These are phyloP conservation scores for Andrena praecox DNA, from an alignment of 2,888 invertebrate genomes.

Conservation along the genomic window DNA sequence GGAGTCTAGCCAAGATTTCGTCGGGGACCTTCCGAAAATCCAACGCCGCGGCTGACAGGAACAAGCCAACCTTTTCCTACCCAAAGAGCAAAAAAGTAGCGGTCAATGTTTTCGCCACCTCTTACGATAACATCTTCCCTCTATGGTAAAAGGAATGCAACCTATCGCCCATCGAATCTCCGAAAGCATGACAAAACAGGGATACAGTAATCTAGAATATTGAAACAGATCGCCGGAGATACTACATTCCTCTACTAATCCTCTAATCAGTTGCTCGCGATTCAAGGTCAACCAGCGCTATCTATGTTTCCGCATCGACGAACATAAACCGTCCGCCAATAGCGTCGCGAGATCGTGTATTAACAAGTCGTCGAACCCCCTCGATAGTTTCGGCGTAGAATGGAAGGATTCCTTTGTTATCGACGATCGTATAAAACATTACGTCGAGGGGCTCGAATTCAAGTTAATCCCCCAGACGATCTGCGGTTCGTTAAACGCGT, in stretches of 20 bases:
- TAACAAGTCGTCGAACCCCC: too few relatives aligned
- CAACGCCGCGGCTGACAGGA: too few relatives aligned
- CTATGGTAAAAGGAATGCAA: neutral
- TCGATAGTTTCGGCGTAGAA: neutral
- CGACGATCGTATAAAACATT: neutral
- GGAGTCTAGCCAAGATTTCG: constrained; percentile 7
- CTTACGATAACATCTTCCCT: too few relatives aligned
- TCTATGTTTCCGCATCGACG: too few relatives aligned
- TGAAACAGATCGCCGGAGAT: too few relatives aligned
- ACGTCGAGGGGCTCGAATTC: neutral
- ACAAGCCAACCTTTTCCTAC: neutral
- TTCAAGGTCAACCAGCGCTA: too few relatives aligned
- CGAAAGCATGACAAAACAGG: neutral
- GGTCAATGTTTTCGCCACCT: neutral
- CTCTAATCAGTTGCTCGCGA: too few relatives aligned
- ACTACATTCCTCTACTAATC: too few relatives aligned
- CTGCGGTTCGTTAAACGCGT: neutral
- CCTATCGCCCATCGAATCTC: neutral
- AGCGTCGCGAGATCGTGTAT: too few relatives aligned
- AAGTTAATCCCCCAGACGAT: neutral
- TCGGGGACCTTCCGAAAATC: neutral
- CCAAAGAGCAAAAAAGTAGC: too few relatives aligned
- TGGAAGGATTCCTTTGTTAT: neutral
- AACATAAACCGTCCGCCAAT: too few relatives aligned
- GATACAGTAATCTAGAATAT: too few relatives aligned